Evolutionary conservation across 2,888 invertebrate species (phyloP).

Genomic region (Standfussiana lucernea): DNA sequence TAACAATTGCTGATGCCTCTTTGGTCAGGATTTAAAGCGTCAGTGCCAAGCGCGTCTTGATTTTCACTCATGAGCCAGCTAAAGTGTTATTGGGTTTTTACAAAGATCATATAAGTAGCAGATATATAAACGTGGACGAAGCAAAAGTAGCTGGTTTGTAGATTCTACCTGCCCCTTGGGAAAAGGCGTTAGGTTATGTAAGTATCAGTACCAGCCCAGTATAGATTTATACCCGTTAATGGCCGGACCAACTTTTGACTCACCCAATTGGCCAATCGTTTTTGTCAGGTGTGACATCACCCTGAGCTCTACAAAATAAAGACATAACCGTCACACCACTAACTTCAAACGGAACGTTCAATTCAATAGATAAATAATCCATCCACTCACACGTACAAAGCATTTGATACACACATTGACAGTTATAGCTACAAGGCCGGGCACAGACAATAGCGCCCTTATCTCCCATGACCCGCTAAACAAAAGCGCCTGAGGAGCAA

Average conservation of each 20-base stretch:
- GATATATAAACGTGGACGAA: neutral
- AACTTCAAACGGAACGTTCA: slow-evolving; percentile 20
- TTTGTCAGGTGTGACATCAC: neutral
- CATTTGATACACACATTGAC: slow-evolving; percentile 46
- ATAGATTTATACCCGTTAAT: neutral
- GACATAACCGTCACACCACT: neutral
- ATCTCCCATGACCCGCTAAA: slow-evolving; percentile 62
- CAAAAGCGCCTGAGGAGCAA: slow-evolving; percentile 62
- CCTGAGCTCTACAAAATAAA: neutral
- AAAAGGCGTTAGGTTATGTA: neutral
- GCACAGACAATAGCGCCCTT: slow-evolving; percentile 60
- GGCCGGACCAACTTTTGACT: neutral
- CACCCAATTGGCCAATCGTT: neutral
- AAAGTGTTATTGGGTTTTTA: neutral
- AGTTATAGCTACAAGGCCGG: slow-evolving; percentile 51
- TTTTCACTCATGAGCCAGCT: neutral
- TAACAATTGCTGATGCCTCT: neutral
- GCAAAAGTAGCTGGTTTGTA: neutral
- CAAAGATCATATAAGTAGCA: neutral
- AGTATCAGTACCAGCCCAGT: neutral
- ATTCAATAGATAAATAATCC: slow-evolving; percentile 43
- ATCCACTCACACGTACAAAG: slow-evolving; percentile 54
- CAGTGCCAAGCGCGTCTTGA: too few relatives aligned
- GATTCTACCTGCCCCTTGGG: neutral
- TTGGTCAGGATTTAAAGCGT: neutral